Conservation (phyloP, 2,888 invertebrate genomes). For the Troides aeacus region DNA sequence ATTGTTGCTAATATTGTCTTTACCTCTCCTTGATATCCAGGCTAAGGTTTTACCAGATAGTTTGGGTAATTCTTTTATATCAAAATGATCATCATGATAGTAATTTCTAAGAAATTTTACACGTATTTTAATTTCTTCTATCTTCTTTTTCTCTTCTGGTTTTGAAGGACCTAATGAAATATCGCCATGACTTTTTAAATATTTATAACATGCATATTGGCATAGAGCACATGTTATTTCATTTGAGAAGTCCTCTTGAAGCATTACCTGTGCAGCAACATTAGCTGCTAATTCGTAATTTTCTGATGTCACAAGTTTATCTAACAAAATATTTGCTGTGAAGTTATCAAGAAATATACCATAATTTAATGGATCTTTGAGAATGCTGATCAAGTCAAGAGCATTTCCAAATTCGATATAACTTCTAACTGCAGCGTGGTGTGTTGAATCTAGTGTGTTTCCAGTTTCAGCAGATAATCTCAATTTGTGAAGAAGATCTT, state of each 20-base stretch:
- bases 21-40: conserved; percentile 76
- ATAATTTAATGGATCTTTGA: conserved; percentile 91
- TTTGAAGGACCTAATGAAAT: conserved; percentile 38
- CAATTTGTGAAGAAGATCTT: conserved; percentile 85
- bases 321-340: conserved; percentile 88
- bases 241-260: conserved; percentile 92
- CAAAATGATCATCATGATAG: conserved; percentile 94
- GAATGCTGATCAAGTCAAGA: conserved; percentile 84
- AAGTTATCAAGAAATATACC: conserved; percentile 94
- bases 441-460: conserved; percentile 87
- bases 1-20: conserved; percentile 77
- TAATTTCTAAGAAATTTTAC: conserved; percentile 90
- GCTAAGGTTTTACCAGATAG: conserved; percentile 91
- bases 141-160: conserved; percentile 51
- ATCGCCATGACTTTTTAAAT: conserved; percentile 67
- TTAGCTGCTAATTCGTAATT: conserved; percentile 87
- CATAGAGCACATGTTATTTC: conserved; percentile 84
- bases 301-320: conserved; percentile 85
- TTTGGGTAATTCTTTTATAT: conserved; percentile 84
- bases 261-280: conserved; percentile 88
- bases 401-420: conserved; percentile 76
- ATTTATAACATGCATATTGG: conserved; percentile 87
- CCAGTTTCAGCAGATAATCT: conserved; percentile 86
- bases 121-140: conserved; percentile 86
- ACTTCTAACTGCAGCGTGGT: conserved; percentile 87